Evolutionary conservation across 2,888 invertebrate genomes (phyloP), one percentile per base, ranked within the genome.

Genomic region (Zhengitettix transpicula): DNA sequence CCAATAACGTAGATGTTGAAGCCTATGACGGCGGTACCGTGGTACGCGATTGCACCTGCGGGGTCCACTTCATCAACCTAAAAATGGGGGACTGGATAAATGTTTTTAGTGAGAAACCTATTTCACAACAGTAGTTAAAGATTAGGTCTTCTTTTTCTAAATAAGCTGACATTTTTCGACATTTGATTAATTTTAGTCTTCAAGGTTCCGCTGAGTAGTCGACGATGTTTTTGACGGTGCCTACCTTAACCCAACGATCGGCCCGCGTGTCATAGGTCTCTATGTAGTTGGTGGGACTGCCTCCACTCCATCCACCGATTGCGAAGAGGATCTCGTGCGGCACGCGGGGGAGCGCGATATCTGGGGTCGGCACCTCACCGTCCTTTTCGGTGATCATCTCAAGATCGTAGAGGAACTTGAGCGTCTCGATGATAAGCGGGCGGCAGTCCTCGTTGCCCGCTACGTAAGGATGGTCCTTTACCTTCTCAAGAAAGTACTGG

Each of bases 181-280:
- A 7, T 7, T 2, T 28, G 28, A 2, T 28, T 28, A 28, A 7
- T n/a, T n/a, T n/a, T n/a, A n/a, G n/a, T n/a, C n/a, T n/a, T n/a
- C n/a, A n/a, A n/a, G n/a, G n/a, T n/a, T n/a, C n/a, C 28, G 2
- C 28, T 28, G 28, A 28, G 28, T 28, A 10, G 28, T 56, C 44
- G 12, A 9, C 9, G n/a, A 40, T n/a, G n/a, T n/a, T n/a, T n/a
- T n/a, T n/a, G n/a, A n/a, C 1, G 8, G 12, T 7, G 47, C 65
- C 61, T 67, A 82, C 82, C 77, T 82, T 83, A 57, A 91, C 86
- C 92, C 93, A 93, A 55, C 91, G 81, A 73, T 93, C 92, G 1
- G 92, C 91, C 67, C 90, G 77, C 0, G 89, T 89, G 67, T 93
- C 92, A 70, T 92, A 93, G 0, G 91, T 89, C 73, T 93, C 92